Percentiles rank a stretch among this genome's conserved stretches.
These are phyloP conservation scores for Physella acuta DNA, from an alignment of 1,140 invertebrate species.

Conservation along the genomic window DNA sequence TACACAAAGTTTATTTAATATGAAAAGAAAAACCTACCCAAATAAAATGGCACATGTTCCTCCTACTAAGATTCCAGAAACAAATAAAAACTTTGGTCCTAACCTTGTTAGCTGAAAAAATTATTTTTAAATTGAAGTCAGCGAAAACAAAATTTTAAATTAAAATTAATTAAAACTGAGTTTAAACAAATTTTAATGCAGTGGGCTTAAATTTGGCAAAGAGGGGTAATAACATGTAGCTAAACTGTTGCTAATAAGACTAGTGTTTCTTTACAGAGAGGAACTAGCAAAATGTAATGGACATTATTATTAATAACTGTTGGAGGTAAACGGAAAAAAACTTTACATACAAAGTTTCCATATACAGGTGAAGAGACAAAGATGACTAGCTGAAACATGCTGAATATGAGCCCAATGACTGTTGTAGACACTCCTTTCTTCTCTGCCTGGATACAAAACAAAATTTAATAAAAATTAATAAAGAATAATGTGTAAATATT, in stretches of 20 bases:
- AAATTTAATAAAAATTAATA: too few relatives aligned
- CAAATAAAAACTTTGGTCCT: slow-evolving; percentile 82
- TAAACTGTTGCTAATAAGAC: too few relatives aligned
- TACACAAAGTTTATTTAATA: too few relatives aligned
- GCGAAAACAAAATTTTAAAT: too few relatives aligned
- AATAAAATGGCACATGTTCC: slow-evolving; percentile 69
- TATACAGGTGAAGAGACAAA: slow-evolving; percentile 4
- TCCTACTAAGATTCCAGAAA: slow-evolving; percentile 76
- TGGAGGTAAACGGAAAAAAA: neutral
- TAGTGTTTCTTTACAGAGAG: too few relatives aligned
- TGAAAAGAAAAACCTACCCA: slow-evolving; percentile 65
- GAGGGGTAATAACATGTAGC: too few relatives aligned
- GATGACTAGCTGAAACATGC: slow-evolving; percentile 1
- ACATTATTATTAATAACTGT: too few relatives aligned
- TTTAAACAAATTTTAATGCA: too few relatives aligned
- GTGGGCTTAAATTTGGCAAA: neutral
- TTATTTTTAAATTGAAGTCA: too few relatives aligned
- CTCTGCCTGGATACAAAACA: neutral
- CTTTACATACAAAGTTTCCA: slow-evolving; percentile 21
- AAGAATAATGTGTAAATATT: too few relatives aligned
- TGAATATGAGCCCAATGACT: slow-evolving; percentile 6
- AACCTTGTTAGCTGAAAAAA: slow-evolving; percentile 77
- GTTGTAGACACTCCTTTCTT: slow-evolving; percentile 4
- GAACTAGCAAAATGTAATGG: too few relatives aligned
- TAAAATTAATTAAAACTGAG: too few relatives aligned